Evolutionary conservation across 2,888 invertebrate genomes (phyloP).

Genomic region (Apamea sordens): DNA sequence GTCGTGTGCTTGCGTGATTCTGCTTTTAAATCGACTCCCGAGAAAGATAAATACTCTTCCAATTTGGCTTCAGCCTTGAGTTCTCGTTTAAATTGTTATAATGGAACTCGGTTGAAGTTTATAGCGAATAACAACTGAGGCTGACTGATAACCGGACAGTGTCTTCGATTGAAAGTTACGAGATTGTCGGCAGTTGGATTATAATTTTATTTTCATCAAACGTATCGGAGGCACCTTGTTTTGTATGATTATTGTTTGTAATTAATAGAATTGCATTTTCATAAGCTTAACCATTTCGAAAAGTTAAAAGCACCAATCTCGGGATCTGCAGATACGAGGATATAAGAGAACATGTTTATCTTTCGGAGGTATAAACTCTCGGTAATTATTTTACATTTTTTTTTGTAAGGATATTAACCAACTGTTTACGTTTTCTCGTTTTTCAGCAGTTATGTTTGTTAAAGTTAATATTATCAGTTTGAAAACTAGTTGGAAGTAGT

Average conservation of each 20-base stretch:
- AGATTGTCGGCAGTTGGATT: slow-evolving; percentile 9
- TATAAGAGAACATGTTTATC: too few relatives aligned
- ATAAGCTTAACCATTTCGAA: neutral
- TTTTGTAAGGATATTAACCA: neutral
- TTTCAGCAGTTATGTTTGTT: neutral
- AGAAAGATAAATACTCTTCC: slow-evolving; percentile 88
- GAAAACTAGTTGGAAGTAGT: neutral
- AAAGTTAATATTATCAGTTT: neutral
- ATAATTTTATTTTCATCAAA: neutral
- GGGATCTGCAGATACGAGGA: neutral
- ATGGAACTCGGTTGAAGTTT: slow-evolving; percentile 81
- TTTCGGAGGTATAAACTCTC: too few relatives aligned
- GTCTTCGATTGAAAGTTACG: slow-evolving; percentile 51
- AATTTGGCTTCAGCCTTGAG: slow-evolving; percentile 83
- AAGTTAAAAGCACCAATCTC: neutral
- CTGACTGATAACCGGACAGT: slow-evolving; percentile 83
- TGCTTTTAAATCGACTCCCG: slow-evolving; percentile 89
- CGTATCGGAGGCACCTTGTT: neutral
- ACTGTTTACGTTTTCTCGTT: neutral
- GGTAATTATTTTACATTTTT: neutral
- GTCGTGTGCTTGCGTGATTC: slow-evolving; percentile 89
- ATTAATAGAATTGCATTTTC: neutral
- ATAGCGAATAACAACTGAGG: slow-evolving; percentile 82
- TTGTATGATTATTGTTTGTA: neutral
- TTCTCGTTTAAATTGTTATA: slow-evolving; percentile 85